Conservation (phyloP, 1,140 invertebrate genomes). For the Hesperophylax magnus region DNA sequence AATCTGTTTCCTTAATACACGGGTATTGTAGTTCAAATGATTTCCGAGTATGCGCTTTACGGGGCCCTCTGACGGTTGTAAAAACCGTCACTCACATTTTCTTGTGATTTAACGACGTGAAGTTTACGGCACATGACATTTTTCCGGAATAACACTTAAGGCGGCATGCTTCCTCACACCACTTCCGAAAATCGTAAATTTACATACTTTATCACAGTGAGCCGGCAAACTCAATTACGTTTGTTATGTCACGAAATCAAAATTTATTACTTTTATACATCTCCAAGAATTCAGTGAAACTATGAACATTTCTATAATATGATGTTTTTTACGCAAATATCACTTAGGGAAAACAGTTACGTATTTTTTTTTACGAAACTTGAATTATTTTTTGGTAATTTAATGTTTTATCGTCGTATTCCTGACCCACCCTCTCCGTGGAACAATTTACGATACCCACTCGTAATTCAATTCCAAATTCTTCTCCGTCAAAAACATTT, state of each 20-base stretch:
- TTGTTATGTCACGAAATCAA: slow-evolving; percentile 26
- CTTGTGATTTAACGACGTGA: slow-evolving; percentile 22
- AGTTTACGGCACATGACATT: slow-evolving; percentile 30
- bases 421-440: no score
- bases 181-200: slow-evolving; percentile 1
- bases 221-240: slow-evolving; percentile 24
- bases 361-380: no score
- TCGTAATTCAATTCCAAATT: no score
- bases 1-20: no score
- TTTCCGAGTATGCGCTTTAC: slow-evolving; percentile 7
- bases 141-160: slow-evolving; percentile 31
- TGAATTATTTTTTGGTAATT: no score
- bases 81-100: slow-evolving; percentile 25
- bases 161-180: not conserved
- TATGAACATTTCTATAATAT: not conserved
- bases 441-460: no score
- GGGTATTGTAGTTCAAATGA: no score
- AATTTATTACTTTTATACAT: slow-evolving; percentile 14
- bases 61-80: slow-evolving; percentile 12
- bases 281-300: not conserved
- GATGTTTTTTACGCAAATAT: no score
- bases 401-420: no score
- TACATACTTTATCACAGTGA: slow-evolving; percentile 13
- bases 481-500: no score
- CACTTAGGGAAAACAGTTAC: no score